Percentiles rank a stretch among this genome's conserved stretches.
Evolutionary conservation across 2,113 vertebrate species (phyloP).

Genomic region (Fulica atra): DNA sequence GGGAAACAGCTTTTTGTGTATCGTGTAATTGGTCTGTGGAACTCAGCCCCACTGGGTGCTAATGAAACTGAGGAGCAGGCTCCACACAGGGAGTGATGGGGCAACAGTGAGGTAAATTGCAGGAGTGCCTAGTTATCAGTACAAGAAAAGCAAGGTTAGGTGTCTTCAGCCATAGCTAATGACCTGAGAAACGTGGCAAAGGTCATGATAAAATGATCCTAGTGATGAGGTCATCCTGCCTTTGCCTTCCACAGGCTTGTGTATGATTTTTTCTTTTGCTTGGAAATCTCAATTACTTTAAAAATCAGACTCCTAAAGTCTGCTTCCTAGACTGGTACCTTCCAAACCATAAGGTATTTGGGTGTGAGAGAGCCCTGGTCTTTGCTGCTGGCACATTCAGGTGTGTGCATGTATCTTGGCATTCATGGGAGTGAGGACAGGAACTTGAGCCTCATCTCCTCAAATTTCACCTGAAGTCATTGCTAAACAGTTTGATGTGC

Average conservation of each 20-base stretch:
- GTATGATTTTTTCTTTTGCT: no score
- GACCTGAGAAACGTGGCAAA: neutral
- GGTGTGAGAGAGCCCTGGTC: neutral
- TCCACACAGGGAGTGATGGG: neutral
- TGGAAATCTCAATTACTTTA: neutral
- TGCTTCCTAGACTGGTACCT: neutral
- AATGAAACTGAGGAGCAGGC: neutral
- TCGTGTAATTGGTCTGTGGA: accelerated
- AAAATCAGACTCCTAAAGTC: neutral
- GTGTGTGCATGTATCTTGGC: neutral
- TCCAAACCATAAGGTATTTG: neutral
- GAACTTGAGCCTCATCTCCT: neutral
- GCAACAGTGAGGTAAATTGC: neutral
- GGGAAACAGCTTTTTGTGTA: neutral
- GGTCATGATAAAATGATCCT: neutral
- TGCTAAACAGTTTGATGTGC: neutral
- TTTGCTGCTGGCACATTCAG: neutral
- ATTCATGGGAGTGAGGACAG: neutral
- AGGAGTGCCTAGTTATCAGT: neutral
- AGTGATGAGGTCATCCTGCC: neutral
- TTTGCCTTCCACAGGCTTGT: neutral
- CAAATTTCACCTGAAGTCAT: neutral
- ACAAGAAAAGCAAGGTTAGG: neutral
- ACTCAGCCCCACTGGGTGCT: neutral
- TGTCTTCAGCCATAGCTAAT: neutral